Evolutionary conservation across 1,140 invertebrate species (phyloP), one percentile per base, ranked within the genome.

Genomic region (Sinonovacula constricta): DNA sequence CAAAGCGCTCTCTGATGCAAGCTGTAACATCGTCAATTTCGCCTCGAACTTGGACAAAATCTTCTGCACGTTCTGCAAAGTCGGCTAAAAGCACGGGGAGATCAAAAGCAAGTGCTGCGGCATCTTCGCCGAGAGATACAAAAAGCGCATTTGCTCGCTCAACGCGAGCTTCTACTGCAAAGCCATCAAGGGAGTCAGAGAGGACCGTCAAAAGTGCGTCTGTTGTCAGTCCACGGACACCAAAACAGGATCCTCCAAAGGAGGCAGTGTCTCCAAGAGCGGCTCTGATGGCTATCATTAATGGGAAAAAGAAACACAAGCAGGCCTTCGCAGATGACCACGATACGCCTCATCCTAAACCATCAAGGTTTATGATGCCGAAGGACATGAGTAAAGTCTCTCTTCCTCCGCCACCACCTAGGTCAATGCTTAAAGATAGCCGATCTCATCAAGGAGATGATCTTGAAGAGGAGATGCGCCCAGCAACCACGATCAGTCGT

Each of bases 341-440:
- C 18, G 56, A 49, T 12, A 18, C 34, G 14, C 36, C 68, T 15
- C 68, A 70, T 57, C 68, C 68, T 7, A 70, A 70, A 30, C 68
- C 68, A 1, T 70, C 68, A 34, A 36, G 68, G 18, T 39, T 36
- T 24, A 34, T 70, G 3, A 34, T 70, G 22, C 54, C 51, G 4
- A 70, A 70, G 39, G 51, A 33, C 39, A 18, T 45, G 7, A 45
- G 39, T 18, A 45, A 45, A 18, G 39, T 45, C 39, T 45, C 39
- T 45, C 39, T 45, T 45, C 39, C 39, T 7, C 39, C 39, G 18
- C 39, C 39, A 18, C 39, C 39, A 7, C 39, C 39, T 10, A 45
- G 18, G 18, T 45, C 39, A 45, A 45, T 45, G 39, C 39, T 45
- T 7, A 45, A 45, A 45, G 39, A 45, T 18, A 18, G 7, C 7